phyloP scores from a whole-genome alignment of 2,113 vertebrate species.

The Charadrius vociferus region DNA sequence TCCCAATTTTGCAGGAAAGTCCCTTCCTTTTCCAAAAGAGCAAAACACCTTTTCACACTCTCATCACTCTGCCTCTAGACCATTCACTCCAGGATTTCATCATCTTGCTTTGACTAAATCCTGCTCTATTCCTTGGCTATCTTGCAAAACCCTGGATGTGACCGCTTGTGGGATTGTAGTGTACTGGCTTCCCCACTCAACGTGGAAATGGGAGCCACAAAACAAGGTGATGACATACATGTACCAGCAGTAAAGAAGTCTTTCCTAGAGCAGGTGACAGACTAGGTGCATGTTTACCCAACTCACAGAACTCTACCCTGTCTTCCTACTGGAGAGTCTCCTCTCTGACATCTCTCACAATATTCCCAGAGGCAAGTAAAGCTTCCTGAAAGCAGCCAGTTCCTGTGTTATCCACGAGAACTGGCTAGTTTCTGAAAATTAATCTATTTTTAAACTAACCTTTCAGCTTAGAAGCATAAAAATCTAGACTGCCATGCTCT shows the following conservation, averaged over 20 bases:
- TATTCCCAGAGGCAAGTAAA: background rate
- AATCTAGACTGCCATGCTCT: background rate
- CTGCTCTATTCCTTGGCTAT: background rate
- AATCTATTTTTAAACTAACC: slow-evolving; percentile 13
- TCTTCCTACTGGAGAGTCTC: background rate
- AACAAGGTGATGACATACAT: background rate
- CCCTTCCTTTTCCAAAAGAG: background rate
- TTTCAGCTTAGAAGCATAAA: background rate
- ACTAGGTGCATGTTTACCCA: background rate
- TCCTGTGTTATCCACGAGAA: background rate
- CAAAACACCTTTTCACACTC: background rate
- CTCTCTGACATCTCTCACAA: background rate
- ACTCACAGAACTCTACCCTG: background rate
- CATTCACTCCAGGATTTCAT: background rate
- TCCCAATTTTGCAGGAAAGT: background rate
- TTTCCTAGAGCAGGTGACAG: background rate
- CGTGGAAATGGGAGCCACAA: too few species aligned
- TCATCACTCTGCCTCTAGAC: background rate
- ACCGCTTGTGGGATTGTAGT: background rate
- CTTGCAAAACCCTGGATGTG: background rate
- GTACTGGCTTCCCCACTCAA: too few species aligned
- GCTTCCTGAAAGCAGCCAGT: background rate
- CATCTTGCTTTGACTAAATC: background rate
- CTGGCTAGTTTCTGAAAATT: background rate
- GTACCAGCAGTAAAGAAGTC: background rate